Base-by-base conservation (phyloP, 1,140 invertebrate species). In the Rhysida immarginata region DNA sequence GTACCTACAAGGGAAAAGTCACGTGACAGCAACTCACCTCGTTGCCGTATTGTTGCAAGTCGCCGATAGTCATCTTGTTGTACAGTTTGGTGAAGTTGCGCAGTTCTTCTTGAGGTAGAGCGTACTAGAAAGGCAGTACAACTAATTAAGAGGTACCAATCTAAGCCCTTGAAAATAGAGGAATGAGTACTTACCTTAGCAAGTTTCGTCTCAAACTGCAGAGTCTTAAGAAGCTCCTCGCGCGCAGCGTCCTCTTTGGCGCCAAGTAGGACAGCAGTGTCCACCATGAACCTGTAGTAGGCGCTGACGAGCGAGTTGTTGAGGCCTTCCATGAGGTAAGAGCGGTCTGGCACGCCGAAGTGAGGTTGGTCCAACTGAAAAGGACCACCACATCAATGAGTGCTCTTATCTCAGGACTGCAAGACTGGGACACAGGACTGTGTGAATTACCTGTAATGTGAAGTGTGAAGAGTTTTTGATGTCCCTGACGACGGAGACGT, bases 151-250 rank as follows among this genome's bases (percentile, higher is more conserved):
- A n/a, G n/a, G n/a, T n/a, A n/a, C n/a, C n/a, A n/a, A n/a, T n/a
- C n/a, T n/a, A n/a, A n/a, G n/a, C n/a, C n/a, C n/a, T n/a, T n/a
- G n/a, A n/a, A n/a, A n/a, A n/a, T 41, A 16, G 13, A 14, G 55
- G 20, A 29, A 41, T 41, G 16, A 41, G 26, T 57, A 75, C 78
- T 81, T 76, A 92, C 88, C 67, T 94, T 93, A n/a, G 91, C 91
- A 41, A 99, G 74, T 59, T 82, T 76, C 16, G 90, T 91, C 76
- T 99, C 94, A 64, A 98, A 96, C n/a, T 85, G 73, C 1, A 98
- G 74, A 0, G 92, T 87, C 51, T 88, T 82, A 20, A 74, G 77
- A 42, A 97, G 75, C 64, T 96, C 87, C 2, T 73, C 68, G 54
- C 75, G 68, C 0, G 90, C 91, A 16, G 66, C 66, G 0, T 71